Conservation (phyloP, 2,888 invertebrate species). For the Halictus ligatus region DNA sequence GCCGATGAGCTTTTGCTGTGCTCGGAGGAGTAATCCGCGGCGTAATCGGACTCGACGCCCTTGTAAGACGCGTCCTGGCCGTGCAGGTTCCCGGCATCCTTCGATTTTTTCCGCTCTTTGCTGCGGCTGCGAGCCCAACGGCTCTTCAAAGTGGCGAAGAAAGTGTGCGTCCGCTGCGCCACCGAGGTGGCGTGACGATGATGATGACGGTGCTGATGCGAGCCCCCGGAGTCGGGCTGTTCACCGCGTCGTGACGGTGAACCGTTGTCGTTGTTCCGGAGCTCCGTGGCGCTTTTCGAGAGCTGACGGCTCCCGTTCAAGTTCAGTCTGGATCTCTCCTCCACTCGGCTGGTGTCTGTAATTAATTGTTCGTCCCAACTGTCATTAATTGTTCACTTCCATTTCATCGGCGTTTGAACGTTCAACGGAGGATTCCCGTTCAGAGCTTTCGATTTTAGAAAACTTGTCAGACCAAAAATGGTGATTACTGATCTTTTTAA, state of each 20-base stretch:
- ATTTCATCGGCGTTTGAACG: too few relatives aligned
- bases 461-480: too few relatives aligned
- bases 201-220: slow-evolving; percentile 75
- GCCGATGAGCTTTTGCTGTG: slow-evolving; percentile 88
- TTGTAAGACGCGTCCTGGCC: slow-evolving; percentile 83
- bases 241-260: slow-evolving; percentile 84
- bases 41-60: slow-evolving; percentile 87
- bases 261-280: slow-evolving; percentile 85
- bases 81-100: slow-evolving; percentile 85
- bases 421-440: too few relatives aligned
- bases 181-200: slow-evolving; percentile 89
- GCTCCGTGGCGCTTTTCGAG: slow-evolving; percentile 93
- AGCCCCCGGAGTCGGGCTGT: slow-evolving; percentile 76
- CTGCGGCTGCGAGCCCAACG: slow-evolving; percentile 92
- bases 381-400: neutral
- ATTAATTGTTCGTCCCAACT: slow-evolving; percentile 29
- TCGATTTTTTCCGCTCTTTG: slow-evolving; percentile 89
- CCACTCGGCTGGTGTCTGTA: slow-evolving; percentile 68
- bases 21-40: slow-evolving; percentile 93
- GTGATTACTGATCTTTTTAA: too few relatives aligned
- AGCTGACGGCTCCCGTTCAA: slow-evolving; percentile 87
- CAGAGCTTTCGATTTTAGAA: too few relatives aligned
- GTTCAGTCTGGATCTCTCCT: slow-evolving; percentile 79
- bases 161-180: slow-evolving; percentile 92
- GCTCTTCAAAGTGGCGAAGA: slow-evolving; percentile 93